Percentiles rank a stretch among this genome's conserved stretches.
Evolutionary conservation across 2,113 vertebrate genomes (phyloP).

Genomic region (Cephalopholis sonnerati): DNA sequence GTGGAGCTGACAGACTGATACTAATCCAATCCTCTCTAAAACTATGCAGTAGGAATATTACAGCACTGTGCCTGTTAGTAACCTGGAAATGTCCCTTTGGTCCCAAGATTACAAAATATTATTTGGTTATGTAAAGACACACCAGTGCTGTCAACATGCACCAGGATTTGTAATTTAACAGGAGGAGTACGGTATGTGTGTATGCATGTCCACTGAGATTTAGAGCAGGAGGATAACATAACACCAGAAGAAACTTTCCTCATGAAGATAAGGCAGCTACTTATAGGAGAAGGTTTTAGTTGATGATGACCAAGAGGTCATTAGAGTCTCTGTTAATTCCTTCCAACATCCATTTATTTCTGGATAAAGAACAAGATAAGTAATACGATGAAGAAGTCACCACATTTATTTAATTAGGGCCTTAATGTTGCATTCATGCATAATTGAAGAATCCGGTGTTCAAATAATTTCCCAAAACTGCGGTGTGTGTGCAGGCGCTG

Average conservation of each 20-base stretch:
- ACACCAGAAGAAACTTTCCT: background rate
- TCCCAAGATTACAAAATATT: background rate
- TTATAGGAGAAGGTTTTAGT: slow-evolving; percentile 20
- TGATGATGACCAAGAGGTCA: slow-evolving; percentile 56
- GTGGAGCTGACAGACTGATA: slow-evolving; percentile 21
- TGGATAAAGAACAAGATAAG: slow-evolving; percentile 60
- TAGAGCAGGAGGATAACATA: background rate
- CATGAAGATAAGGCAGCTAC: slow-evolving; percentile 21
- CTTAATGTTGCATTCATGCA: slow-evolving; percentile 49
- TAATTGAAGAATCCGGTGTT: slow-evolving; percentile 62
- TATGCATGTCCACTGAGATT: background rate
- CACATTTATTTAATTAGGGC: slow-evolving; percentile 64
- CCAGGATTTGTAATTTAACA: background rate
- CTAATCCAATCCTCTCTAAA: slow-evolving; percentile 20
- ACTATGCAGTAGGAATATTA: background rate
- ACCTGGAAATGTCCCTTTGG: slow-evolving; percentile 2
- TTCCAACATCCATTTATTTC: slow-evolving; percentile 63
- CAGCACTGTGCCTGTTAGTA: slow-evolving; percentile 1
- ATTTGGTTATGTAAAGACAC: background rate
- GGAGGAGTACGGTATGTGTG: background rate
- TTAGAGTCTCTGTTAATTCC: slow-evolving; percentile 60
- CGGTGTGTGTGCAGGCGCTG: background rate
- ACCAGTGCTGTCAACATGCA: background rate
- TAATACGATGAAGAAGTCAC: slow-evolving; percentile 51
- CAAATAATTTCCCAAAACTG: slow-evolving; percentile 50